These are phyloP conservation scores for Drosophila sp. DNA, from an alignment of 1,140 invertebrate species.

Conservation along the genomic window DNA sequence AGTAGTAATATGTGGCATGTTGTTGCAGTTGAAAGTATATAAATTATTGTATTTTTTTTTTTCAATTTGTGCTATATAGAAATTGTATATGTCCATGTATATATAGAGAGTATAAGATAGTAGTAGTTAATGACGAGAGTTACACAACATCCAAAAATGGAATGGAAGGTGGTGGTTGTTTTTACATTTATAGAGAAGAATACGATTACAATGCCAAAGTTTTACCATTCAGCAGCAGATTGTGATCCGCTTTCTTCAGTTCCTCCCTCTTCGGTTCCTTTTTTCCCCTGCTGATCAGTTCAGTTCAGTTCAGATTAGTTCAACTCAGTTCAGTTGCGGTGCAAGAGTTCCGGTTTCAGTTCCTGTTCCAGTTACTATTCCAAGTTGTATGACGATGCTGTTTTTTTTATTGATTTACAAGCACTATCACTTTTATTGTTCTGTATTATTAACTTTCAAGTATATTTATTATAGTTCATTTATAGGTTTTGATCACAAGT, in stretches of 20 bases:
- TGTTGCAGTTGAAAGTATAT: slow-evolving; percentile 25
- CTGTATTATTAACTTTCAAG: slow-evolving; percentile 9
- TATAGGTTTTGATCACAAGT: slow-evolving; percentile 25
- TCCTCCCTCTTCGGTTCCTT: not conserved
- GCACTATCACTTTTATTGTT: slow-evolving; percentile 22
- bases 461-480: not conserved
- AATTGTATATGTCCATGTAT: slow-evolving; percentile 47
- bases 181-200: slow-evolving; percentile 59
- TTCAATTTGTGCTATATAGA: slow-evolving; percentile 55
- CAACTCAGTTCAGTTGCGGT: slow-evolving; percentile 37
- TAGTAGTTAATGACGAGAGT: slow-evolving; percentile 71
- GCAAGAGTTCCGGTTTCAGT: not conserved
- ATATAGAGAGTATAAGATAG: slow-evolving; percentile 49
- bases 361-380: not conserved
- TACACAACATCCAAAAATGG: slow-evolving; percentile 79
- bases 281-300: slow-evolving; percentile 30
- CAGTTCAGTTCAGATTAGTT: slow-evolving; percentile 14
- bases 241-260: slow-evolving; percentile 12
- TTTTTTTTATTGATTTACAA: slow-evolving; percentile 2
- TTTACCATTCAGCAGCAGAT: slow-evolving; percentile 69
- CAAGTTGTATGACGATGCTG: slow-evolving; percentile 2
- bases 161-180: slow-evolving; percentile 47
- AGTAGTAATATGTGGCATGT: slow-evolving; percentile 43
- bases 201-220: slow-evolving; percentile 54
- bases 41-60: slow-evolving; percentile 8